A percentile compares a stretch with the other conserved stretches of the same genome.
These are phyloP conservation scores for Hippocampus kuda DNA, from an alignment of 2,797 vertebrate species.

Conservation along the genomic window DNA sequence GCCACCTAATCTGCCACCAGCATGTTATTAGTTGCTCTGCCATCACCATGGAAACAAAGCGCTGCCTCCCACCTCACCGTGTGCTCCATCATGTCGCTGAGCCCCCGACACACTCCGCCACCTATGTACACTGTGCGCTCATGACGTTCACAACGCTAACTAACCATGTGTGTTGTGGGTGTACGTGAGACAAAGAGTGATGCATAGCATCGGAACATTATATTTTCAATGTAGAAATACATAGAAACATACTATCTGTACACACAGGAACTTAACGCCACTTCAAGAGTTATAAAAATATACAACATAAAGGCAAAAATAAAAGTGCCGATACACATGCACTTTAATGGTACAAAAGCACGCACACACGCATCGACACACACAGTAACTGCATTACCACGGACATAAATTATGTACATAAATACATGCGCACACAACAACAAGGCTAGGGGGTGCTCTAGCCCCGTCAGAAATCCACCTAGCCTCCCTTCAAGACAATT, in stretches of 20 bases:
- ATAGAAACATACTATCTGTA: no score
- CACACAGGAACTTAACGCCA: no score
- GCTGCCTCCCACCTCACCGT: constrained; percentile 36
- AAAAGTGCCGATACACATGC: background rate
- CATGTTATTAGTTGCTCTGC: constrained; percentile 69
- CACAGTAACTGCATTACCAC: background rate
- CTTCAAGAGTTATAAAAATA: no score
- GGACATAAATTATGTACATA: background rate
- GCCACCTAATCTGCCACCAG: constrained; percentile 54
- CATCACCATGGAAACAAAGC: constrained; percentile 68
- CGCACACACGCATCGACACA: background rate
- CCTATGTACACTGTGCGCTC: background rate
- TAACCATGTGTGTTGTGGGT: background rate
- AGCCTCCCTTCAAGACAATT: no score
- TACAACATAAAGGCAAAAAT: background rate
- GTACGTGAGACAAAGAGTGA: background rate
- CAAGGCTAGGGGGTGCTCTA: no score
- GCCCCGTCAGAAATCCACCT: no score
- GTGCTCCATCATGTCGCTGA: constrained; percentile 58
- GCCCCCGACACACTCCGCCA: constrained; percentile 8
- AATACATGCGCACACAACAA: background rate
- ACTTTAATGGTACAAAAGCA: background rate
- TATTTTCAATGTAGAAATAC: no score
- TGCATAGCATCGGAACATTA: background rate
- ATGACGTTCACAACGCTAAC: background rate